phyloP scores from a whole-genome alignment of 2,888 invertebrate genomes.

The Stratiomys singularior region DNA sequence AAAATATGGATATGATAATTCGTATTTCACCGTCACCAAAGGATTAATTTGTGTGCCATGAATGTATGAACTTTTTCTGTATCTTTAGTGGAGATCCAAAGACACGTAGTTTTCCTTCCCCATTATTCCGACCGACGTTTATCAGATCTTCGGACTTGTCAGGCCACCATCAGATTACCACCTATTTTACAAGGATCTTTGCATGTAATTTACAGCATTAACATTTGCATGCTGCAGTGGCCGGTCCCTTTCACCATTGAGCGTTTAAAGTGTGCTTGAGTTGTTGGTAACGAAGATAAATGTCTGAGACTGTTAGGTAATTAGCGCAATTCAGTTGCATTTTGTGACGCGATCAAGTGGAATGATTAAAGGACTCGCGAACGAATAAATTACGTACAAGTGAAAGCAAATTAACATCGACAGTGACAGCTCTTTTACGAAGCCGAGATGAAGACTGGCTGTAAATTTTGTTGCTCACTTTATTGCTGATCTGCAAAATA shows the following conservation, averaged over 20 bases:
- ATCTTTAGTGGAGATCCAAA: conserved; percentile 24
- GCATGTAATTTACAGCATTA: neutral
- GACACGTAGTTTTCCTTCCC: conserved; percentile 5
- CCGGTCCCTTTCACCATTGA: neutral
- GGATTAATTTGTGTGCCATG: neutral
- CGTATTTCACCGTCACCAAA: neutral
- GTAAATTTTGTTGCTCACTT: too few relatives aligned
- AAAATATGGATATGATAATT: too few relatives aligned
- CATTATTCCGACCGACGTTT: neutral
- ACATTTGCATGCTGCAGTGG: too few relatives aligned
- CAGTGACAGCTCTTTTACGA: conserved; percentile 4
- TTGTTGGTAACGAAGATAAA: conserved; percentile 32
- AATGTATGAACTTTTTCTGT: neutral
- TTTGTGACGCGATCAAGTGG: conserved; percentile 25
- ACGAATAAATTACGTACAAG: neutral
- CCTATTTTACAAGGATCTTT: conserved; percentile 39
- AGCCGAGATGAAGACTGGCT: neutral
- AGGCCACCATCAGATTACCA: conserved; percentile 36
- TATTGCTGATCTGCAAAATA: too few relatives aligned
- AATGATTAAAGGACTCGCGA: conserved; percentile 20
- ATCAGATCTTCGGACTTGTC: conserved; percentile 22
- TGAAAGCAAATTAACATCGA: conserved; percentile 15
- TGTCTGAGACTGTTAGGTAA: conserved; percentile 32
- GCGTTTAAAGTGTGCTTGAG: neutral
- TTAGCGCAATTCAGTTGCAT: conserved; percentile 37